Evolutionary conservation across 1,140 invertebrate genomes (phyloP).

Genomic region (Atta texana): DNA sequence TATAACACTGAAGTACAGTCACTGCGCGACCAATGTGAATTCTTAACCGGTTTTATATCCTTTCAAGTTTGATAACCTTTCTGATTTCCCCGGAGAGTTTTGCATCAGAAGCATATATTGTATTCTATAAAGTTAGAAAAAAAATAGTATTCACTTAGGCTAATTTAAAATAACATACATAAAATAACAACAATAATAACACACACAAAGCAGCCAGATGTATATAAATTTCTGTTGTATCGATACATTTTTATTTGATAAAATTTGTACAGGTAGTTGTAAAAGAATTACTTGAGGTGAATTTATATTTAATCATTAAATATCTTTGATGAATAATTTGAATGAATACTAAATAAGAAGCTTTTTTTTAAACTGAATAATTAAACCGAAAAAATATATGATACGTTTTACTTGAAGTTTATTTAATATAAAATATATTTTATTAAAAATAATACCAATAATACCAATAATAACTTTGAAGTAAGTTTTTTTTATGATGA

Average conservation of each 20-base stretch:
- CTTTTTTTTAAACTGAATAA: not conserved
- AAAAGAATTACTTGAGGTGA: not conserved
- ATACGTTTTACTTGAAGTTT: not conserved
- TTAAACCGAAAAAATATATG: not conserved
- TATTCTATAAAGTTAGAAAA: not conserved
- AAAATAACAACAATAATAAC: too few species aligned
- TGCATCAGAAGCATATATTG: constrained; percentile 36
- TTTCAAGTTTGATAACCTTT: constrained; percentile 48
- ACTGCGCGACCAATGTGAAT: constrained; percentile 9
- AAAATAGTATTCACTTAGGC: not conserved
- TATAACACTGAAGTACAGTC: not conserved
- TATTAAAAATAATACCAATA: not conserved
- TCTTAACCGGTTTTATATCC: constrained; percentile 38
- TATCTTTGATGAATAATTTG: not conserved
- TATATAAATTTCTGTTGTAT: constrained; percentile 10
- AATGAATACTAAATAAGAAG: not conserved
- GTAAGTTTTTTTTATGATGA: not conserved
- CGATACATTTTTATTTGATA: not conserved
- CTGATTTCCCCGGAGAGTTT: constrained; percentile 57
- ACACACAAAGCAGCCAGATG: not conserved
- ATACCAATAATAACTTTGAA: not conserved
- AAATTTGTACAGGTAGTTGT: not conserved
- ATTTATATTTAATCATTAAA: constrained; percentile 8
- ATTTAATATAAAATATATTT: not conserved
- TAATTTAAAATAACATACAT: not conserved